A percentile compares a stretch with the other conserved stretches of the same genome.
These are phyloP conservation scores for Cyprinus carpio DNA, from an alignment of 2,113 vertebrate genomes.

Conservation along the genomic window DNA sequence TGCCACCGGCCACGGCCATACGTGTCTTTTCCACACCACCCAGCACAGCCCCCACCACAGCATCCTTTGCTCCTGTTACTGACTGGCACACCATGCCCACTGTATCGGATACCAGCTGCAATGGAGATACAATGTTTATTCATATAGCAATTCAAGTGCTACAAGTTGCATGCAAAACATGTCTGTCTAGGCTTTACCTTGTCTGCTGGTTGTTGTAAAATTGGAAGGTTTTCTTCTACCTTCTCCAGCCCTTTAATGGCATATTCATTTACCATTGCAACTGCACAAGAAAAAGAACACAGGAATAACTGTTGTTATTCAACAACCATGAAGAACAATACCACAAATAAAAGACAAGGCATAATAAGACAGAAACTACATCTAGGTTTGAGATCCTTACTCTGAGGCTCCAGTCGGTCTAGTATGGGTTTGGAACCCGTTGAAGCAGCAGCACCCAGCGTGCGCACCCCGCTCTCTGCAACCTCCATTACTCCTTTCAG, in stretches of 20 bases:
- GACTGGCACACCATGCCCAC: constrained; percentile 81
- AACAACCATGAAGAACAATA: background rate
- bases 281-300: constrained; percentile 66
- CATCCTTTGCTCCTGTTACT: constrained; percentile 80
- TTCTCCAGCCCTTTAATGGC: constrained; percentile 87
- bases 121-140: background rate
- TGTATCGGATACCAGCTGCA: constrained; percentile 84
- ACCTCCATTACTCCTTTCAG: constrained; percentile 81
- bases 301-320: background rate
- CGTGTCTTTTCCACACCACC: constrained; percentile 82
- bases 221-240: constrained; percentile 85
- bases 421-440: constrained; percentile 87
- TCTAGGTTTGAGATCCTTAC: constrained; percentile 71
- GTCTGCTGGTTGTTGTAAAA: constrained; percentile 87
- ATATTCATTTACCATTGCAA: constrained; percentile 83
- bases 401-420: constrained; percentile 86
- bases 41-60: constrained; percentile 72
- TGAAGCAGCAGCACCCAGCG: constrained; percentile 73
- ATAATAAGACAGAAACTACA: background rate
- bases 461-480: constrained; percentile 83
- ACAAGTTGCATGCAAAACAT: background rate
- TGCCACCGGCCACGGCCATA: constrained; percentile 74
- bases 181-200: constrained; percentile 76
- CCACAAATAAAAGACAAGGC: no score
- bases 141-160: background rate